Percentiles rank a stretch among this genome's conserved stretches.
Evolutionary conservation across 2,113 vertebrate genomes (phyloP).

Genomic region (Dolichallabes microphthalmus): DNA sequence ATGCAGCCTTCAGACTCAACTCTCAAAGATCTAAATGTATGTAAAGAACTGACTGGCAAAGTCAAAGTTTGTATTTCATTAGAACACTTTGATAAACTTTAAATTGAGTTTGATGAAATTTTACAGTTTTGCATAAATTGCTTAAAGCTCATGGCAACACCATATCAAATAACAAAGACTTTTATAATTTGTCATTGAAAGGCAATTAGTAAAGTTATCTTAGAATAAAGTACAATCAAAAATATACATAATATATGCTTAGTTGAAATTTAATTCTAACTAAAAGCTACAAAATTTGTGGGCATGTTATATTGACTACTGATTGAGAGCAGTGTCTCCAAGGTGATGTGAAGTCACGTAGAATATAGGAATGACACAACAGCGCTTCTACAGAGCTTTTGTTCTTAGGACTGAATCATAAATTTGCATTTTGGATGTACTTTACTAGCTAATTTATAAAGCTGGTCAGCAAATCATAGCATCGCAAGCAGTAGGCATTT

Average conservation of each 20-base stretch:
- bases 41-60: background rate
- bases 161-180: background rate
- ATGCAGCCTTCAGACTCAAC: conserved; percentile 1
- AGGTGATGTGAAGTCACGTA: background rate
- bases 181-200: background rate
- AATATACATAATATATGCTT: background rate
- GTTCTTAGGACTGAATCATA: background rate
- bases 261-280: background rate
- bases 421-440: background rate
- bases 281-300: background rate
- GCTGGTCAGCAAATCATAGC: background rate
- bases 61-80: background rate
- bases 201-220: background rate
- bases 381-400: background rate
- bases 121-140: background rate
- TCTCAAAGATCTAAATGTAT: conserved; percentile 8
- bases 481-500: background rate
- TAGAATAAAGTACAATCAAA: background rate
- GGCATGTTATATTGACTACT: background rate
- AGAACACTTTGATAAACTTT: background rate
- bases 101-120: conserved; percentile 1
- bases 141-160: background rate
- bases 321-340: background rate
- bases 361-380: background rate
- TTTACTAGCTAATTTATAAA: background rate